A percentile compares a stretch with the other conserved stretches of the same genome.
phyloP scores from a whole-genome alignment of 2,888 invertebrate genomes.

The Pyralis farinalis region DNA sequence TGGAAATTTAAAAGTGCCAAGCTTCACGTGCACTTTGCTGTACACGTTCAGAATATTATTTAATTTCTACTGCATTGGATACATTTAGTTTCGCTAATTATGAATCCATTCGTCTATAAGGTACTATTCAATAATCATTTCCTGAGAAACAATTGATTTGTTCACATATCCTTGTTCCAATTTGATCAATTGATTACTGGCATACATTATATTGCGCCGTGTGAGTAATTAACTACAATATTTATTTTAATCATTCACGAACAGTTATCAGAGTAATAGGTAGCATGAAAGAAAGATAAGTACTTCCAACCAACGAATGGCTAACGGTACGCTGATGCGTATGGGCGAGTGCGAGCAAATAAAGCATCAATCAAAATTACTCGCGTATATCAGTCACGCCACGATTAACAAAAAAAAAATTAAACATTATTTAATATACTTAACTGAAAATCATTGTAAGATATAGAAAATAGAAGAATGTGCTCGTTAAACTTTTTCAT shows the following conservation, averaged over 20 bases:
- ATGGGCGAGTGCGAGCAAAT: not conserved
- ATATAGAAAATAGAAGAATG: no score
- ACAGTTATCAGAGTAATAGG: constrained; percentile 2
- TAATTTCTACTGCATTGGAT: no score
- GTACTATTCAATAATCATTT: constrained; percentile 9
- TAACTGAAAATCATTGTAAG: no score
- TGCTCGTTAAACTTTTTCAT: no score
- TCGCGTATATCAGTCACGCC: not conserved
- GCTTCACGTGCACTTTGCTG: no score
- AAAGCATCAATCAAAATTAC: constrained; percentile 5
- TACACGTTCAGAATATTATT: no score
- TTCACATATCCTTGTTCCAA: not conserved
- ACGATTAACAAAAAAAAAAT: constrained; percentile 1
- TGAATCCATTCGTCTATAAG: not conserved
- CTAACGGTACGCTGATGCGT: constrained; percentile 6
- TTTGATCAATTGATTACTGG: not conserved
- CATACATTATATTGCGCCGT: not conserved
- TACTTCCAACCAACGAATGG: not conserved
- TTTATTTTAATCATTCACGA: constrained; percentile 1
- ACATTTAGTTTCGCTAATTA: no score
- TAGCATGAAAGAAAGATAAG: constrained; percentile 1
- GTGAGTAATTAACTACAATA: not conserved
- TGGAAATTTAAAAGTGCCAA: no score
- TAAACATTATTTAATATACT: not conserved
- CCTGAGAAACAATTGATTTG: not conserved